A percentile compares a stretch with the other conserved stretches of the same genome.
Evolutionary conservation across 64 coral and sea anemone genomes (phyloP).

Genomic region (Trachythela sp.): DNA sequence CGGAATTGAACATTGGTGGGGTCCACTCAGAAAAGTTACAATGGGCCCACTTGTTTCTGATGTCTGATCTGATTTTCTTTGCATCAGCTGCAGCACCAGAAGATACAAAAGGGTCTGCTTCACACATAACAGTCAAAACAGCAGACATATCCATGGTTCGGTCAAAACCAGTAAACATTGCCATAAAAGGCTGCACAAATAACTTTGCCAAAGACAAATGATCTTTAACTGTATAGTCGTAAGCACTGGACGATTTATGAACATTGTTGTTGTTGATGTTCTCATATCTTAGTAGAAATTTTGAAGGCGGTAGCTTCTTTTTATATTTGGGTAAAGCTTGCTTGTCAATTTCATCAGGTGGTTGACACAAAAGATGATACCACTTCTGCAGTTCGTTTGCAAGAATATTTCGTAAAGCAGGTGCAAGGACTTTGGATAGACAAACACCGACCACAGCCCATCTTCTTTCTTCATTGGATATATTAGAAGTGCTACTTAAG

Average conservation of each 20-base stretch:
- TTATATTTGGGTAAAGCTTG: not conserved
- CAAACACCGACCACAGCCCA: conserved; percentile 55
- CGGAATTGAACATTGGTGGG: not conserved
- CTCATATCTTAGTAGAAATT: not conserved
- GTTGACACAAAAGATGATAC: not conserved
- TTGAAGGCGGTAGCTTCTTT: not conserved
- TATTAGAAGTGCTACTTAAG: too few relatives aligned
- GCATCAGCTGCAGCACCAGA: not conserved
- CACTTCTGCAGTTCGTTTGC: not conserved
- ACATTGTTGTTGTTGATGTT: not conserved
- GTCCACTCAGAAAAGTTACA: not conserved
- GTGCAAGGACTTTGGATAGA: conserved; percentile 41
- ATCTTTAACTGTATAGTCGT: not conserved
- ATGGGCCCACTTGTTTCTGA: not conserved
- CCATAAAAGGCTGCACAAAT: not conserved
- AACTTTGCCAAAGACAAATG: not conserved
- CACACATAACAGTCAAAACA: not conserved
- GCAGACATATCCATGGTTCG: not conserved
- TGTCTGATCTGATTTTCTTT: not conserved
- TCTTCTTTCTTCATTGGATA: conserved; percentile 43
- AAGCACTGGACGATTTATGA: not conserved
- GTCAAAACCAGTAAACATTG: conserved; percentile 23
- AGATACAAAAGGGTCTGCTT: not conserved
- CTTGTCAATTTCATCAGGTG: not conserved
- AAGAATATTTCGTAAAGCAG: conserved; percentile 24